phyloP scores from a whole-genome alignment of 2,888 invertebrate genomes.

The Sipunculus nudus region DNA sequence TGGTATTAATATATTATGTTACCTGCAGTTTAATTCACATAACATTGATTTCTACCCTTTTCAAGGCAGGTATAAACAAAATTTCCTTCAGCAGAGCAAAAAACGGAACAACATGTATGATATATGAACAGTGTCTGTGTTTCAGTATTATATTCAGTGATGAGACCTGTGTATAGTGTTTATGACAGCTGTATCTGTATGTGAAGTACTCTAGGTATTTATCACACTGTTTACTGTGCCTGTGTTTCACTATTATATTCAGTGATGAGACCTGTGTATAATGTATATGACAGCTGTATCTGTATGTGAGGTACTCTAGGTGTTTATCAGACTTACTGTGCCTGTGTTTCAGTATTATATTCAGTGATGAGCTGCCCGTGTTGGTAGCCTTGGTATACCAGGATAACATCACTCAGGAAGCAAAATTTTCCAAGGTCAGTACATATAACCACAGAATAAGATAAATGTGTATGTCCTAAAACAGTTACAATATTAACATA shows the following conservation, averaged over 20 bases:
- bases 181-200: background rate
- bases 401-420: conserved; percentile 43
- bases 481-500: background rate
- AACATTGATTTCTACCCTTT: too few relatives aligned
- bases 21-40: too few relatives aligned
- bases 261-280: too few relatives aligned
- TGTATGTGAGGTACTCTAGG: background rate
- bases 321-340: background rate
- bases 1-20: too few relatives aligned
- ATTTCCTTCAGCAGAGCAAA: too few relatives aligned
- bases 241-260: too few relatives aligned
- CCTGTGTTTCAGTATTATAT: conserved; percentile 39
- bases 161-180: too few relatives aligned
- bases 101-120: too few relatives aligned
- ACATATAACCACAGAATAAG: too few relatives aligned
- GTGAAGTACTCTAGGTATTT: background rate
- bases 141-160: too few relatives aligned
- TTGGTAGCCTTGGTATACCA: conserved; percentile 46
- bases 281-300: background rate
- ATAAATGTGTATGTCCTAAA: background rate
- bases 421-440: conserved; percentile 26
- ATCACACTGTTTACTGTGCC: background rate
- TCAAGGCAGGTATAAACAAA: too few relatives aligned
- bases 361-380: conserved; percentile 45
- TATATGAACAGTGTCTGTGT: conserved; percentile 18